These are phyloP conservation scores for Anthopleura sola DNA, from an alignment of 64 coral and sea anemone genomes.

Conservation along the genomic window DNA sequence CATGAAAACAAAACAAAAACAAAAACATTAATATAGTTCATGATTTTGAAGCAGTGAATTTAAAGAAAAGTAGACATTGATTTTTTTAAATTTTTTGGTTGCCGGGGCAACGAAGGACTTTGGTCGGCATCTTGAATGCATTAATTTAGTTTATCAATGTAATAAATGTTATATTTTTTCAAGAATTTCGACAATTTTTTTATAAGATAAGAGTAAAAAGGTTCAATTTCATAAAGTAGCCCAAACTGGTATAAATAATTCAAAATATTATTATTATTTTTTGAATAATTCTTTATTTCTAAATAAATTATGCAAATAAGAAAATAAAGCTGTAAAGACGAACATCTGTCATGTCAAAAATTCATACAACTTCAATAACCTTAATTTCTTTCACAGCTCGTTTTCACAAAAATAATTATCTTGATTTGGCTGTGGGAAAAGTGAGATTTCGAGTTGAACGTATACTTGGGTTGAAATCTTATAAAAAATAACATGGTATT, in stretches of 20 bases:
- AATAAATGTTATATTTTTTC: too few relatives aligned
- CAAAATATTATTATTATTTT: not conserved
- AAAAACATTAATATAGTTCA: not conserved
- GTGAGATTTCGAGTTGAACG: too few relatives aligned
- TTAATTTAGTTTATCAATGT: not conserved
- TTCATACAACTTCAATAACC: not conserved
- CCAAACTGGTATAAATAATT: not conserved
- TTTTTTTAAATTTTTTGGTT: not conserved
- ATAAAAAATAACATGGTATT: too few relatives aligned
- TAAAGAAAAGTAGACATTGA: not conserved
- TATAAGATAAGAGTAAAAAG: not conserved
- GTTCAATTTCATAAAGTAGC: not conserved
- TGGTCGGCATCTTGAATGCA: not conserved
- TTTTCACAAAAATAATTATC: too few relatives aligned
- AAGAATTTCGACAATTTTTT: not conserved
- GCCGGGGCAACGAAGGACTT: not conserved
- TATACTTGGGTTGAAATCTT: too few relatives aligned
- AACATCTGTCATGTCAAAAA: not conserved
- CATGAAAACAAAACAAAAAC: not conserved
- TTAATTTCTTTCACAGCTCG: not conserved
- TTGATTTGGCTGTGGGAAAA: too few relatives aligned
- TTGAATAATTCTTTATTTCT: not conserved
- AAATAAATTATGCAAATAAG: slow-evolving; percentile 1
- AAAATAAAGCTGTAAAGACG: not conserved
- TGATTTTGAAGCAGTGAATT: not conserved